Conservation (phyloP, 2,113 vertebrate genomes). For the Abramis brama region DNA sequence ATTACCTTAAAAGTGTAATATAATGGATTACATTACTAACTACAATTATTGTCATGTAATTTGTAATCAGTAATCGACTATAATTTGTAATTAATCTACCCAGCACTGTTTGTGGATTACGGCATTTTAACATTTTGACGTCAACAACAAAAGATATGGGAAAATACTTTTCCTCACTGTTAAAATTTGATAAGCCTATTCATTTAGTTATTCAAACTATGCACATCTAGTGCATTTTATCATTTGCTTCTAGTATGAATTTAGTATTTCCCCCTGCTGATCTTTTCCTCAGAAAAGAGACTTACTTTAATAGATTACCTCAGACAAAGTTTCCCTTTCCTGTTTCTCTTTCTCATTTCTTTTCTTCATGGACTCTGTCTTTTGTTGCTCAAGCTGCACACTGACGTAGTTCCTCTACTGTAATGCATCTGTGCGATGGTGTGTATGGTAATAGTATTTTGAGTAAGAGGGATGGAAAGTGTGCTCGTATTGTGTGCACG, state of each 20-base stretch:
- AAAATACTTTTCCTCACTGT: background rate
- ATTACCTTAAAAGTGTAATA: no score
- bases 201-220: background rate
- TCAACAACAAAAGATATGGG: background rate
- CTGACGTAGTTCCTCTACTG: background rate
- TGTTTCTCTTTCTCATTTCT: conserved; percentile 5
- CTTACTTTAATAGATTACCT: conserved; percentile 25
- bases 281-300: background rate
- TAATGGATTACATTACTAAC: no score
- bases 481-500: background rate
- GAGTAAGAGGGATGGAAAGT: background rate
- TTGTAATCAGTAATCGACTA: no score
- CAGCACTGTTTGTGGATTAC: background rate
- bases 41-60: no score
- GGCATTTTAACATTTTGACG: background rate
- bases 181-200: background rate
- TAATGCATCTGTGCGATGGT: background rate
- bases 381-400: background rate
- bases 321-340: conserved; percentile 7
- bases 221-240: background rate
- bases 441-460: background rate
- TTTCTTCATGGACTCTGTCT: background rate
- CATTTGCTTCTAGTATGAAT: background rate
- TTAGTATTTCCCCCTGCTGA: background rate
- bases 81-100: no score